These are phyloP conservation scores for Zeus faber DNA, from an alignment of 2,113 vertebrate species.

Conservation along the genomic window DNA sequence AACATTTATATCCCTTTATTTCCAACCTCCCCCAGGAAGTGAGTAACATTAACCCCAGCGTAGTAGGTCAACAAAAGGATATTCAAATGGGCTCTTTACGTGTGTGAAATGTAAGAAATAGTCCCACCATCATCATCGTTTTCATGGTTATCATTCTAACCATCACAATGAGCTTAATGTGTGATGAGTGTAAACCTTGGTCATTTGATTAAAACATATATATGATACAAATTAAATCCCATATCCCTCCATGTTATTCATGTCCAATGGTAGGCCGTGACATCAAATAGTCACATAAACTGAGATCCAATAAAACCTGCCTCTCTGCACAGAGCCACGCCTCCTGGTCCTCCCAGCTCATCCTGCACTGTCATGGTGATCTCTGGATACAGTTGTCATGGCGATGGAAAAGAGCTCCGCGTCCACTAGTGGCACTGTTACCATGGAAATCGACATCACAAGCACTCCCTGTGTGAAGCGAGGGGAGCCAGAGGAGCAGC, in stretches of 20 bases:
- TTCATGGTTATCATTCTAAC: no score
- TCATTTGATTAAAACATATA: not conserved
- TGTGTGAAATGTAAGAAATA: not conserved
- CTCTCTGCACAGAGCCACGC: constrained; percentile 31
- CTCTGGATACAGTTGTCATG: constrained; percentile 83
- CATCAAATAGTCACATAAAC: constrained; percentile 65
- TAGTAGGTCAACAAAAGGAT: not conserved
- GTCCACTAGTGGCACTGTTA: constrained; percentile 71
- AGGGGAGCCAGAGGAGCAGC: no score
- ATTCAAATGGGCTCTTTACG: not conserved
- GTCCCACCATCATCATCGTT: no score
- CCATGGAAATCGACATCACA: constrained; percentile 80
- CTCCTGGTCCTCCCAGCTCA: constrained; percentile 43
- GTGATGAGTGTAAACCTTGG: not conserved
- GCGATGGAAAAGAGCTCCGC: constrained; percentile 77
- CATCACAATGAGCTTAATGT: no score
- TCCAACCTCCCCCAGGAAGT: no score
- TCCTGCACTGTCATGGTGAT: constrained; percentile 49
- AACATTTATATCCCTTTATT: no score
- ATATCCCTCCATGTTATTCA: constrained; percentile 27
- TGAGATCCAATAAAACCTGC: constrained; percentile 68
- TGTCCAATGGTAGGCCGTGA: constrained; percentile 36
- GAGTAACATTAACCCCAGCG: no score
- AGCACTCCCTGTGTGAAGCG: no score
- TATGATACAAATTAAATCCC: constrained; percentile 26